phyloP scores from a whole-genome alignment of 1,140 invertebrate species.

The Hormaphis cornu region DNA sequence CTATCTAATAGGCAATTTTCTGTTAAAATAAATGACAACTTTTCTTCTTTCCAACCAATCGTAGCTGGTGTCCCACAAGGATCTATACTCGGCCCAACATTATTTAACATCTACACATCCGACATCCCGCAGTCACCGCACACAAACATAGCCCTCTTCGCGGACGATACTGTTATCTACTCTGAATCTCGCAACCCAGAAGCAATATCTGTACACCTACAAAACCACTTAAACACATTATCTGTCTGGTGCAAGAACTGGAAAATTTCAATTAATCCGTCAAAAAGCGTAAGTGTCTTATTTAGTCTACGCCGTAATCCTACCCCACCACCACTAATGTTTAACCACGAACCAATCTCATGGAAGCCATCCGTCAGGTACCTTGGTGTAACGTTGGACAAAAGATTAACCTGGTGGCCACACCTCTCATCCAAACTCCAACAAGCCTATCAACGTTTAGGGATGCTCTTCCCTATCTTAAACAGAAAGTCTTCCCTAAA shows the following conservation, averaged over 20 bases:
- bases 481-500: not conserved
- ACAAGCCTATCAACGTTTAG: not conserved
- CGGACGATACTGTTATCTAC: not conserved
- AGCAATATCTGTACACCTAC: not conserved
- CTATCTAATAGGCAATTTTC: slow-evolving; percentile 1
- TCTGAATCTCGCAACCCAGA: not conserved
- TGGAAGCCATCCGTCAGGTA: not conserved
- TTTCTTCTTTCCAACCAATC: not conserved
- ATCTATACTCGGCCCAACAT: not conserved
- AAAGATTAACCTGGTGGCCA: not conserved
- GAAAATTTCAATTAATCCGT: not conserved
- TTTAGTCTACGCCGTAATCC: not conserved
- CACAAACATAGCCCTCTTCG: not conserved
- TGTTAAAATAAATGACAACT: not conserved
- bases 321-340: not conserved
- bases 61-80: slow-evolving; percentile 33
- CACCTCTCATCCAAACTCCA: not conserved
- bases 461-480: not conserved
- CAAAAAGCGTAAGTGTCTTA: not conserved
- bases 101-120: not conserved
- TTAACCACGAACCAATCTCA: not conserved
- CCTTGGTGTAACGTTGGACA: not conserved
- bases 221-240: not conserved
- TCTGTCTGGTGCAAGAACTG: not conserved
- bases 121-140: not conserved